phyloP scores from a whole-genome alignment of 2,888 invertebrate genomes.

The Prostheceraeus crozeri region DNA sequence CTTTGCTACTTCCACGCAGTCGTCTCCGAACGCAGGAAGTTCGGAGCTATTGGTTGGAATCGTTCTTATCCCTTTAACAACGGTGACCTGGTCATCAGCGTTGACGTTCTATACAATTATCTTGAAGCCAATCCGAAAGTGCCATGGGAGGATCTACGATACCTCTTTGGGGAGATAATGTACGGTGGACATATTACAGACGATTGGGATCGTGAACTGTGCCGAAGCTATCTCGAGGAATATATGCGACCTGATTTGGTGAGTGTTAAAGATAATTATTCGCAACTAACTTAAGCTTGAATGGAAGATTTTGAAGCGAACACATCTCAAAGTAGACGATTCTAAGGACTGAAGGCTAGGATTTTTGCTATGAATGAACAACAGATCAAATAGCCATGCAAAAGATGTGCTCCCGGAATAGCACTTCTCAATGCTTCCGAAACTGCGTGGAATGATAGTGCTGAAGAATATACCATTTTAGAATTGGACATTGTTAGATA shows the following conservation, averaged over 20 bases:
- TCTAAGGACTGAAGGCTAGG: too few relatives aligned
- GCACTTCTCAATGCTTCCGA: too few relatives aligned
- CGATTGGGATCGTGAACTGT: slow-evolving; percentile 84
- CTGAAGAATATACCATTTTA: too few relatives aligned
- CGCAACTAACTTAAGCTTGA: too few relatives aligned
- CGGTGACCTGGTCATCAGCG: slow-evolving; percentile 86
- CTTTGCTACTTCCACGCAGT: slow-evolving; percentile 86
- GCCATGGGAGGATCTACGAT: slow-evolving; percentile 90
- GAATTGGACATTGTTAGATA: too few relatives aligned
- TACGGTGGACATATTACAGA: slow-evolving; percentile 96
- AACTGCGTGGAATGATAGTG: too few relatives aligned
- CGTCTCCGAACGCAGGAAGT: slow-evolving; percentile 83
- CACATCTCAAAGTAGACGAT: too few relatives aligned
- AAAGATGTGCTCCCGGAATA: too few relatives aligned
- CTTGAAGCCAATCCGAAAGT: slow-evolving; percentile 74
- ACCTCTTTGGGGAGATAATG: slow-evolving; percentile 94
- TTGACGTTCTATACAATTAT: slow-evolving; percentile 85
- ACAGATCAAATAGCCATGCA: too few relatives aligned
- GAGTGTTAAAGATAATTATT: too few relatives aligned
- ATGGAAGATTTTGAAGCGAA: too few relatives aligned
- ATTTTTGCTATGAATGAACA: too few relatives aligned
- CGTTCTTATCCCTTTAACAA: slow-evolving; percentile 90
- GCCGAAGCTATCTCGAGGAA: slow-evolving; percentile 73
- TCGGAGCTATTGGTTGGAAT: slow-evolving; percentile 71
- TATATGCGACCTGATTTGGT: slow-evolving; percentile 79